Conservation (phyloP, 2,797 vertebrate genomes). For the Eptatretus atami region DNA sequence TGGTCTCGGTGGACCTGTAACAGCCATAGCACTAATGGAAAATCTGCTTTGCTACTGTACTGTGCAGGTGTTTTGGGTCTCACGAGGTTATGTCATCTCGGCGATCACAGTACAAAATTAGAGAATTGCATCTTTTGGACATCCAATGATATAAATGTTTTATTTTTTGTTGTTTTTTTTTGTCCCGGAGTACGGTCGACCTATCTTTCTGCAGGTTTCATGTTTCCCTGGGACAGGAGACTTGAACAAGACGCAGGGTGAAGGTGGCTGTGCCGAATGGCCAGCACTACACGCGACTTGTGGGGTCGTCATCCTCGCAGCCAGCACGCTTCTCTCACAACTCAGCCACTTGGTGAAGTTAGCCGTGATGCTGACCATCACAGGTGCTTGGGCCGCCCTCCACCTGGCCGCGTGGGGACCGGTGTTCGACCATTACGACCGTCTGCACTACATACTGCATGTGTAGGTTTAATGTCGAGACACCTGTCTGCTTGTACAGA, state of each 20-base stretch:
- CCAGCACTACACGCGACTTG: neutral
- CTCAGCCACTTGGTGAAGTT: neutral
- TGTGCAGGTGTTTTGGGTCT: too few relatives aligned
- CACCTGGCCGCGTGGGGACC: constrained; percentile 2
- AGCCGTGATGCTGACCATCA: neutral
- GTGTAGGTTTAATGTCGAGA: neutral
- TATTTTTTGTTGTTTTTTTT: too few relatives aligned
- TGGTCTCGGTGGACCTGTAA: too few relatives aligned
- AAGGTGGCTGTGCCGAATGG: neutral
- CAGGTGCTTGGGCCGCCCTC: neutral
- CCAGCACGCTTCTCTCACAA: neutral
- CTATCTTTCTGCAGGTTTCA: neutral
- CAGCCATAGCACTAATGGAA: too few relatives aligned
- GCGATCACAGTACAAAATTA: too few relatives aligned
- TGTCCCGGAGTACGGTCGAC: too few relatives aligned
- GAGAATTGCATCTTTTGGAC: too few relatives aligned
- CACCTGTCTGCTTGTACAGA: neutral
- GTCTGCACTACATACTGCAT: too few relatives aligned
- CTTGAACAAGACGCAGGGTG: neutral
- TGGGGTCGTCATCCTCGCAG: neutral
- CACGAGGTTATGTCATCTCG: too few relatives aligned
- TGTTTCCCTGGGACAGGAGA: neutral
- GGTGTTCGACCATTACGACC: neutral
- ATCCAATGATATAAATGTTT: too few relatives aligned
- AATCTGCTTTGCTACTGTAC: too few relatives aligned